Conservation (phyloP, 2,888 invertebrate genomes). For the Perizoma affinitatum region DNA sequence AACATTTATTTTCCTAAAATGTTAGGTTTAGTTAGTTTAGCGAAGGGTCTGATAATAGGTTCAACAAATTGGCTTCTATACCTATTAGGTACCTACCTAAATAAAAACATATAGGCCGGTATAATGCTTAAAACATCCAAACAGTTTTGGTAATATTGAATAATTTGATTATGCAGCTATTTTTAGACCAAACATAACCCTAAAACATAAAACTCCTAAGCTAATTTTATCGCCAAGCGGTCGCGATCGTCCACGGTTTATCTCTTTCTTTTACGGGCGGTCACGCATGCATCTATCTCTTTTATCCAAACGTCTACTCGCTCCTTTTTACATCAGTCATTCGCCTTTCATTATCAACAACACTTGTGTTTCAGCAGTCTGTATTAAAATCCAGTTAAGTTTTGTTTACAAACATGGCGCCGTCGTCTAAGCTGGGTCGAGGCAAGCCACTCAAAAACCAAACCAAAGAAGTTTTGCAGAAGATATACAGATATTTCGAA, state of each 20-base stretch:
- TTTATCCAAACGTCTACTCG: constrained; percentile 29
- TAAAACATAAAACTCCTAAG: constrained; percentile 33
- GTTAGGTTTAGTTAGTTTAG: too few relatives aligned
- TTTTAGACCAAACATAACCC: constrained; percentile 29
- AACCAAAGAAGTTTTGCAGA: constrained; percentile 49
- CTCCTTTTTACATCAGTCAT: constrained; percentile 45
- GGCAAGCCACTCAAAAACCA: constrained; percentile 49
- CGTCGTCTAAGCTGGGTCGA: constrained; percentile 46
- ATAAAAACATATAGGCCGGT: neutral
- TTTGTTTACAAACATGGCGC: constrained; percentile 46
- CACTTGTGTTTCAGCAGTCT: constrained; percentile 46
- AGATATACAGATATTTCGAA: constrained; percentile 48
- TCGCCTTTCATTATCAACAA: constrained; percentile 48
- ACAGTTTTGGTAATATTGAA: constrained; percentile 11
- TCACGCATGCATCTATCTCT: constrained; percentile 31
- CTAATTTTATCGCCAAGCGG: constrained; percentile 25
- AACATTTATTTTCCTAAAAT: too few relatives aligned
- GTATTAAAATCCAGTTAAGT: constrained; percentile 33
- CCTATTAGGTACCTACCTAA: too few relatives aligned
- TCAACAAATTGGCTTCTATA: too few relatives aligned
- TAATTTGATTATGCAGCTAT: constrained; percentile 6
- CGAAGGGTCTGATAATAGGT: too few relatives aligned
- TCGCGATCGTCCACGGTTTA: constrained; percentile 19
- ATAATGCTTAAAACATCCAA: neutral
- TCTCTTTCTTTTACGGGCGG: constrained; percentile 33